phyloP scores from a whole-genome alignment of 2,797 vertebrate genomes.

The Lerista edwardsae region DNA sequence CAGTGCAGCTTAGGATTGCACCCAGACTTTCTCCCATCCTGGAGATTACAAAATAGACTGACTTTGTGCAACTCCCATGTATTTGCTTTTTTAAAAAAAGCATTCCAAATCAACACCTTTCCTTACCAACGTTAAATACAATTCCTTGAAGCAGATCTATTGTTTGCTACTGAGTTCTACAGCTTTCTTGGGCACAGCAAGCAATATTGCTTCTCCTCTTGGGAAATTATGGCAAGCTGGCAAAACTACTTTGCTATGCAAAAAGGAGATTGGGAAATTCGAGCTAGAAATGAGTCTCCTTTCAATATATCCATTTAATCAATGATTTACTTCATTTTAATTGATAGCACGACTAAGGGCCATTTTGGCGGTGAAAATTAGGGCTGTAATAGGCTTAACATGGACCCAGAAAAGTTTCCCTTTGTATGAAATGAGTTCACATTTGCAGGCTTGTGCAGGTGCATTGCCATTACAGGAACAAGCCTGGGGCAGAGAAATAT shows the following conservation, averaged over 20 bases:
- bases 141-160: conserved; percentile 58
- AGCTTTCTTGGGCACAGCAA: conserved; percentile 48
- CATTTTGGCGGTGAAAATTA: conserved; percentile 54
- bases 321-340: conserved; percentile 74
- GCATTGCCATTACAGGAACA: neutral
- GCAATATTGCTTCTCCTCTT: conserved; percentile 60
- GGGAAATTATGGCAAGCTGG: conserved; percentile 73
- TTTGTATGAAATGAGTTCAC: conserved; percentile 50
- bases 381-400: conserved; percentile 53
- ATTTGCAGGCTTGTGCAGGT: conserved; percentile 46
- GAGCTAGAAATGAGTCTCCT: conserved; percentile 60
- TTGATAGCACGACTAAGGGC: conserved; percentile 55
- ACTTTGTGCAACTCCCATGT: neutral
- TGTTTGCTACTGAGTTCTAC: conserved; percentile 51
- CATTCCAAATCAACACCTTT: conserved; percentile 32
- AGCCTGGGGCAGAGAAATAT: conserved; percentile 63
- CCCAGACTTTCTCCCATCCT: neutral
- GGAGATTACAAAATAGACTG: neutral
- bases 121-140: conserved; percentile 56
- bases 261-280: conserved; percentile 67
- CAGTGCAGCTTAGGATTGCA: too few species aligned
- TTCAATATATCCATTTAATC: conserved; percentile 65
- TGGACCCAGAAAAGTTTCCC: conserved; percentile 16
- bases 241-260: conserved; percentile 57
- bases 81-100: neutral